Percentiles rank a stretch among this genome's conserved stretches.
phyloP scores from a whole-genome alignment of 2,113 vertebrate species.

The Deroptyus accipitrinus region DNA sequence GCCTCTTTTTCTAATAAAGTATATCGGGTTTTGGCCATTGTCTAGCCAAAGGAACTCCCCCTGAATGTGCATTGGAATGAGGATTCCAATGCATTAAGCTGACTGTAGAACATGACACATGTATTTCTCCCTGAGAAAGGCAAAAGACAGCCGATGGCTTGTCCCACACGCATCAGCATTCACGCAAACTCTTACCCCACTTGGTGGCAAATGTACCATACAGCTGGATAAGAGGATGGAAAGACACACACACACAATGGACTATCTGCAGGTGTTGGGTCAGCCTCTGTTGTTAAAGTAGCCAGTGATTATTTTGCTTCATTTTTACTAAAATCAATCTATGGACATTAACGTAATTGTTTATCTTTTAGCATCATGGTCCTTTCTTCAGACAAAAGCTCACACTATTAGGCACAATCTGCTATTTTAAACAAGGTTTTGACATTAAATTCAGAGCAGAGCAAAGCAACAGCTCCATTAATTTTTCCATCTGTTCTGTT shows the following conservation, averaged over 20 bases:
- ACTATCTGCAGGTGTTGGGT: neutral
- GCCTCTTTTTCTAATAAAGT: neutral
- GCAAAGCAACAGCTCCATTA: slow-evolving; percentile 25
- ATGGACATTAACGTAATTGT: neutral
- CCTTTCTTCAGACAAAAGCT: neutral
- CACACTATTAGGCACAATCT: slow-evolving; percentile 1
- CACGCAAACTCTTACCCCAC: neutral
- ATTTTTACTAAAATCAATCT: neutral
- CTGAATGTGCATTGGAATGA: neutral
- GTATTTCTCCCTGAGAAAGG: neutral
- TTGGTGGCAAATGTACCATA: neutral
- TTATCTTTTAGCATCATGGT: neutral
- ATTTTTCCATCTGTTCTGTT: slow-evolving; percentile 51
- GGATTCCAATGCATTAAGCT: neutral
- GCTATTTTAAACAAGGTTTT: slow-evolving; percentile 32
- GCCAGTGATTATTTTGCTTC: neutral
- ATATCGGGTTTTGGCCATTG: neutral
- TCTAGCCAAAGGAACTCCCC: neutral
- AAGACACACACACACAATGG: neutral
- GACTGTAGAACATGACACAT: neutral
- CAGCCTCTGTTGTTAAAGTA: neutral
- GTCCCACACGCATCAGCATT: neutral
- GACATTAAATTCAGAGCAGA: slow-evolving; percentile 26
- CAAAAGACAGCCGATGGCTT: neutral
- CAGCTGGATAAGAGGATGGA: neutral